Percentiles rank a stretch among this genome's conserved stretches.
These are phyloP conservation scores for Athripsodes cinereus DNA, from an alignment of 2,888 invertebrate genomes.

Conservation along the genomic window DNA sequence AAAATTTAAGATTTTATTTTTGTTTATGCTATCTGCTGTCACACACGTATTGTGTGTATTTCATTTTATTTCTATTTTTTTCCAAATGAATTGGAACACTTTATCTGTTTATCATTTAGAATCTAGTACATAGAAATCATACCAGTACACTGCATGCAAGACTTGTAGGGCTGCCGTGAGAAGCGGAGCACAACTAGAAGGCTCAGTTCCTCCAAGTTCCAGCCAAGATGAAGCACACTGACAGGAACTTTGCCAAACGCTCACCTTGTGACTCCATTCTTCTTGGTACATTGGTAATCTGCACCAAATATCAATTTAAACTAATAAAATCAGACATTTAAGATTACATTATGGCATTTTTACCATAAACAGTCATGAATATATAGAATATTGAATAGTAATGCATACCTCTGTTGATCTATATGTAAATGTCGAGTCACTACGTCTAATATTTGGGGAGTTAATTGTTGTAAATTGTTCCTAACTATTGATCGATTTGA, in stretches of 20 bases:
- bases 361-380: background rate
- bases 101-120: no score
- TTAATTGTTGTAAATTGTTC: conserved; percentile 38
- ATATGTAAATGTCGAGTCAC: conserved; percentile 23
- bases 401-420: conserved; percentile 17
- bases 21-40: no score
- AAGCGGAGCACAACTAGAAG: conserved; percentile 17
- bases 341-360: no score
- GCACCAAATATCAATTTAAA: background rate
- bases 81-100: no score
- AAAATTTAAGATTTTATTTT: background rate
- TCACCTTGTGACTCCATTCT: conserved; percentile 22
- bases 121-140: no score
- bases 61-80: no score
- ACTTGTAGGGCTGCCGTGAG: conserved; percentile 21
- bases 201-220: conserved; percentile 21
- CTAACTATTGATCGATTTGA: conserved; percentile 39
- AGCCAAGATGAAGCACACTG: conserved; percentile 24
- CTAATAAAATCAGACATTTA: no score
- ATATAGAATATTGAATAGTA: background rate
- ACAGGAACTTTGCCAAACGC: conserved; percentile 24
- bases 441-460: conserved; percentile 39
- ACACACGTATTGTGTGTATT: no score
- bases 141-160: conserved; percentile 24
- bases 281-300: conserved; percentile 9